Evolutionary conservation across 2,113 vertebrate genomes (phyloP), one percentile per base, ranked within the genome.

Genomic region (Colinus virginianus): DNA sequence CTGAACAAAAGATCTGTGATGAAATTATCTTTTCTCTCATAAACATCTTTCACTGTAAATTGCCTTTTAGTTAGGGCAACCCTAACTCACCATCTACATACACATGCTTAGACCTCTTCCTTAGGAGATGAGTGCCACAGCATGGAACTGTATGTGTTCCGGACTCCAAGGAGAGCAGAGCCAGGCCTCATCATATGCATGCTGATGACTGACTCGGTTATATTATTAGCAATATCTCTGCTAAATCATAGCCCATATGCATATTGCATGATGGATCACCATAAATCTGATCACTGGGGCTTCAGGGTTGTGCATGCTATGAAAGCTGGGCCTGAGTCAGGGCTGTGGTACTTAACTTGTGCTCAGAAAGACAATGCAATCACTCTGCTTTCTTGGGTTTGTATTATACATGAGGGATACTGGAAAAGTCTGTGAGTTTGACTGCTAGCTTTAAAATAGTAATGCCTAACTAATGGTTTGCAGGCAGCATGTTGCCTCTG

Each of bases 261-360:
- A 0, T 6, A 23, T 55, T 0, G 3, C 20, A 2, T 13, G 82
- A 56, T 7, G 77, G 40, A 42, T 45, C 67, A 36, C 10, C 86
- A 64, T 61, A 36, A 36, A 48, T 30, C 46, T 19, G 26, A 43
- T 28, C 2, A 1, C 22, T 1, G 7, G 30, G 28, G n/a, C 48
- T 59, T 63, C 28, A 3, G 64, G 15, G 2, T 34, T 7, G 43
- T 1, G 2, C 4, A 0, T 10, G 43, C 40, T 3, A 1, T 20
- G 64, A 48, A 32, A 43, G 40, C 78, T 10, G 46, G 19, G 58
- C 43, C 55, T 2, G 2, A n/a, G 30, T 11, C 51, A 15, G 10
- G 4, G 49, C 59, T 18, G 23, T 4, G 3, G 36, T 4, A 19
- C 48, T 66, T 32, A 7, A 7, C 18, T 59, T 13, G 9, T 26